Conservation (phyloP, 2,888 invertebrate genomes). For the Conchocele bisecta region DNA sequence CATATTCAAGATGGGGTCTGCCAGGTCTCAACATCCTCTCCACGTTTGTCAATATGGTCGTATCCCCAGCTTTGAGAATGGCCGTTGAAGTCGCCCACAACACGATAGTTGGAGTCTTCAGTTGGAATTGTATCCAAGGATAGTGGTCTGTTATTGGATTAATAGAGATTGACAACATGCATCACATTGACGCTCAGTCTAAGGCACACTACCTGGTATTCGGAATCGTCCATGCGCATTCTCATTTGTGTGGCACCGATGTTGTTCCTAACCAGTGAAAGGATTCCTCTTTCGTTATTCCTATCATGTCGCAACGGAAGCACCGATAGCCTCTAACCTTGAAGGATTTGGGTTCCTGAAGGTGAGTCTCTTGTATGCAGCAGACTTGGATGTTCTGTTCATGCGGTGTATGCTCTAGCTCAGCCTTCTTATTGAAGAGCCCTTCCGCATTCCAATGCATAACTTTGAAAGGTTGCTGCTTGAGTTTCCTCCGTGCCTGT, state of each 20-base stretch:
- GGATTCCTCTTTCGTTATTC: background rate
- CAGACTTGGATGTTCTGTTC: no score
- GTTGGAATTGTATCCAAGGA: conserved; percentile 43
- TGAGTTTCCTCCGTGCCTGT: no score
- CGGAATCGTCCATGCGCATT: conserved; percentile 29
- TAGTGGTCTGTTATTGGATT: conserved; percentile 35
- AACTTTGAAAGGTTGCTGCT: no score
- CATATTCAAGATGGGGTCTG: no score
- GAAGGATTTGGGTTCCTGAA: background rate
- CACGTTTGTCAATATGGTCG: conserved; percentile 37
- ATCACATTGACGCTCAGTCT: conserved; percentile 14
- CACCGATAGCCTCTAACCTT: background rate
- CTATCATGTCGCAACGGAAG: background rate
- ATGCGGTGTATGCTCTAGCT: background rate
- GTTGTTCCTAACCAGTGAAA: no score
- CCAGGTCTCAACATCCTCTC: conserved; percentile 45
- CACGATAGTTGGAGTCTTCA: conserved; percentile 25
- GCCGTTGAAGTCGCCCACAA: conserved; percentile 45
- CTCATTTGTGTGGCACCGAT: conserved; percentile 24
- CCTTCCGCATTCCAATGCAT: no score
- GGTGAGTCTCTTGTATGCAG: no score
- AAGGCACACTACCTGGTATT: conserved; percentile 21
- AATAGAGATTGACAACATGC: no score
- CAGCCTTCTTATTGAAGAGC: background rate
- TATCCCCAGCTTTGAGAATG: no score